A percentile compares a stretch with the other conserved stretches of the same genome.
Conservation (phyloP, 2,888 invertebrate species). For the Rotaria magnacalcarata region DNA sequence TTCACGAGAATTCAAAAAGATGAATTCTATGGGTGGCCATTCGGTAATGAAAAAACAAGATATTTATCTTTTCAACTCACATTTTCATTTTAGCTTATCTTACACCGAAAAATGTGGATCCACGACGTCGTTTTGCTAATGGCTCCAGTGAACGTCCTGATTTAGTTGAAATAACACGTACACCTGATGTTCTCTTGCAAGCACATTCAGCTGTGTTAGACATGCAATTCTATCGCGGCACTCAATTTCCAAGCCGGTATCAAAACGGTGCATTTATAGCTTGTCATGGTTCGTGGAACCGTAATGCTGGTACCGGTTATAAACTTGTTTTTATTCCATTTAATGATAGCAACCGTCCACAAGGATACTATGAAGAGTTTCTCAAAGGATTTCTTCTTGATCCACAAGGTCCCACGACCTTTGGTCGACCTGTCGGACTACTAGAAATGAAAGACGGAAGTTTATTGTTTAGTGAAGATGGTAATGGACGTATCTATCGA, state of each 20-base stretch:
- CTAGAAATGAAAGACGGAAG: conserved; percentile 2
- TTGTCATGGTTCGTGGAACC: conserved; percentile 35
- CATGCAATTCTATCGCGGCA: conserved; percentile 28
- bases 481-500: conserved; percentile 24
- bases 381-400: not conserved
- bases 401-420: conserved; percentile 11
- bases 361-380: conserved; percentile 25
- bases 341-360: not conserved
- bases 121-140: conserved; percentile 6
- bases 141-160: not conserved
- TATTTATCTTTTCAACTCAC: too few species aligned
- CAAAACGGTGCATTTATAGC: conserved; percentile 15
- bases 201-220: conserved; percentile 5
- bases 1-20: conserved; percentile 19
- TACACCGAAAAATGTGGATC: conserved; percentile 1
- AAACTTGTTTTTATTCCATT: conserved; percentile 34
- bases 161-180: not conserved
- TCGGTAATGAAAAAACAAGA: not conserved
- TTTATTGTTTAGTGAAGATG: conserved; percentile 14
- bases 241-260: not conserved
- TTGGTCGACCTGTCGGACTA: conserved; percentile 23
- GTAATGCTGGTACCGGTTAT: not conserved
- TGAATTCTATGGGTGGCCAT: conserved; percentile 34
- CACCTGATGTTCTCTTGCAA: conserved; percentile 25
- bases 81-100: not conserved